A percentile compares a stretch with the other conserved stretches of the same genome.
phyloP scores from a whole-genome alignment of 2,113 vertebrate genomes.

The Noturus placidus region DNA sequence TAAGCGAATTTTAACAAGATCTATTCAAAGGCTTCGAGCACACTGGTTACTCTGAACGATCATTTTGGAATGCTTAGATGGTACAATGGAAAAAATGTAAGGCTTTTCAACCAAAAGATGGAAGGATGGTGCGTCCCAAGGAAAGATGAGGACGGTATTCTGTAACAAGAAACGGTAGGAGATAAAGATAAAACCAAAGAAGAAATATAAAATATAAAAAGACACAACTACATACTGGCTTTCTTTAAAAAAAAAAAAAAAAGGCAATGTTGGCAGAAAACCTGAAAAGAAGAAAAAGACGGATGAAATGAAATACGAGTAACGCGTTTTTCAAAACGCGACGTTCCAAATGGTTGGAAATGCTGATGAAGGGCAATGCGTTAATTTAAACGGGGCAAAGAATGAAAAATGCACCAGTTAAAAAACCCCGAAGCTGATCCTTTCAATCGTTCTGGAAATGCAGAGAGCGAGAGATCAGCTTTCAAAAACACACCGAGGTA shows the following conservation, averaged over 20 bases:
- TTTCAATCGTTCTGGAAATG: constrained; percentile 22
- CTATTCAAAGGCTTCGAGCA: neutral
- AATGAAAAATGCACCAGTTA: constrained; percentile 2
- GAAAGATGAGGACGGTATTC: constrained; percentile 6
- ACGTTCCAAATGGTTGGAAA: constrained; percentile 26
- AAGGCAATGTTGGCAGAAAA: constrained; percentile 13
- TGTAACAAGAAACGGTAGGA: neutral
- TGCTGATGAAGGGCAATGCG: constrained; percentile 10
- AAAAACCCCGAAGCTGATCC: constrained; percentile 1
- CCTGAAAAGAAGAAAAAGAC: neutral
- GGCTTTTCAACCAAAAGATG: neutral
- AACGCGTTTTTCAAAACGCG: neutral
- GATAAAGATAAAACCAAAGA: neutral
- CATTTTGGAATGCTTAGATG: neutral
- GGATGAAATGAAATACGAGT: neutral
- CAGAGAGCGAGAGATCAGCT: neutral
- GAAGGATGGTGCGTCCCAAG: too few species aligned
- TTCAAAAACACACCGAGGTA: neutral
- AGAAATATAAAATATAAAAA: constrained; percentile 13
- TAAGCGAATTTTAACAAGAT: neutral
- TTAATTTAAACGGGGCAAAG: constrained; percentile 9
- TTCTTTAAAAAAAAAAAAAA: constrained; percentile 4
- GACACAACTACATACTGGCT: constrained; percentile 33
- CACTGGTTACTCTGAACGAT: too few species aligned
- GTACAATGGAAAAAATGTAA: neutral